Evolutionary conservation across 2,888 invertebrate species (phyloP), one percentile per base, ranked within the genome.

Genomic region (Mythimna pallens): DNA sequence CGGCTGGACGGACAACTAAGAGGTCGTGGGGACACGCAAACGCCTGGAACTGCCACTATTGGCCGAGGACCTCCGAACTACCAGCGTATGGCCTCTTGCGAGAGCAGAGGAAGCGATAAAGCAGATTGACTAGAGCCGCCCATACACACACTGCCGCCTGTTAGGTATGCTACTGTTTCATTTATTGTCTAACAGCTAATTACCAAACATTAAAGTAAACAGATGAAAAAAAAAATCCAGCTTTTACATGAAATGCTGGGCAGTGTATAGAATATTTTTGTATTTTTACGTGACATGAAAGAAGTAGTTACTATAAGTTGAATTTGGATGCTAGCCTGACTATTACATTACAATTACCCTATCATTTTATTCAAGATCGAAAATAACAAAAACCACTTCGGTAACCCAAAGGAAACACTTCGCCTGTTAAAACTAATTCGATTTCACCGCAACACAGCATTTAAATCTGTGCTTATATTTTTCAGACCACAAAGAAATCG

Each of bases 51-150:
- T 78, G 97, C 97, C 7, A 96, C 97, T 77, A 97, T 97, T 79
- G 97, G 97, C 59, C 96, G 98, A 76, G 97, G 97, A 72, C 97
- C 97, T 55, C 98, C 98, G 10, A 97, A 95, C 89, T 98, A 98
- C 95, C 98, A 98, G 93, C 97, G 98, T 88, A 98, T 98, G 98
- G 98, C 98, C 93, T 98, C 98, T 91, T 98, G 98, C 92, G 98
- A 98, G 92, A 98, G 98, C 88, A 97, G 97, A 87, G 97, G 97
- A 75, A 97, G 97, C 87, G 98, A 98, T 89, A 98, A 98, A 92
- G 97, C 98, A 93, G 98, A 98, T 97, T 98, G 98, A 98, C 98
- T 98, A 98, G 98, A 98, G 95, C 97, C 97, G 96, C 96, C 96
- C 93, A 95, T 96, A 96, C 97, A 97, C 97, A 93, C 94, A 87